Evolutionary conservation across 2,113 vertebrate genomes (phyloP).

Genomic region (cat (Felis catus)): DNA sequence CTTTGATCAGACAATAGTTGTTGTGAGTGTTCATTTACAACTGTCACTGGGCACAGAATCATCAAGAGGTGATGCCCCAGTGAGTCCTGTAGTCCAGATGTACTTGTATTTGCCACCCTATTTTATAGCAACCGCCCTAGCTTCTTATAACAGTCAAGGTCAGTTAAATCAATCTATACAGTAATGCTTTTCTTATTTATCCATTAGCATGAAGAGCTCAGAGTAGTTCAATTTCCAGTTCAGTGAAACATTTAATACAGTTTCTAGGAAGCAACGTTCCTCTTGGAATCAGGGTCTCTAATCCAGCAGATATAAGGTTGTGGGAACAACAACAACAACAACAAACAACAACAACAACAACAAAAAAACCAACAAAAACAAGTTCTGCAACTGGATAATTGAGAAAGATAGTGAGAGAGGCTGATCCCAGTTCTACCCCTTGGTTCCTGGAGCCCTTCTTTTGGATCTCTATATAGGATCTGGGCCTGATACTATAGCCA

Average conservation of each 20-base stretch:
- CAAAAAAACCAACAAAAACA: background rate
- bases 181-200: background rate
- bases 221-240: background rate
- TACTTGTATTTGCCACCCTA: background rate
- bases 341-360: background rate
- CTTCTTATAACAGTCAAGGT: background rate
- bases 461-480: no score
- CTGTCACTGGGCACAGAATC: background rate
- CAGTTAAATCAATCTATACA: background rate
- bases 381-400: background rate
- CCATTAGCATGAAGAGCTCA: background rate
- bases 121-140: background rate
- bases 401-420: background rate
- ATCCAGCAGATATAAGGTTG: background rate
- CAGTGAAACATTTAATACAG: background rate
- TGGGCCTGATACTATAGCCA: background rate
- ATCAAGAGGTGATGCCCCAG: background rate
- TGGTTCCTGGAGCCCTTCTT: background rate
- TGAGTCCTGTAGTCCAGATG: background rate
- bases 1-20: background rate
- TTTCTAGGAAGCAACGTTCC: background rate
- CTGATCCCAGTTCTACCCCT: no score
- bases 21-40: background rate
- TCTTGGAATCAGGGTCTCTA: background rate
- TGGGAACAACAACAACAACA: background rate